Base-by-base conservation (phyloP, 2,888 invertebrate genomes). In the Gonocerus acuteangulatus region DNA sequence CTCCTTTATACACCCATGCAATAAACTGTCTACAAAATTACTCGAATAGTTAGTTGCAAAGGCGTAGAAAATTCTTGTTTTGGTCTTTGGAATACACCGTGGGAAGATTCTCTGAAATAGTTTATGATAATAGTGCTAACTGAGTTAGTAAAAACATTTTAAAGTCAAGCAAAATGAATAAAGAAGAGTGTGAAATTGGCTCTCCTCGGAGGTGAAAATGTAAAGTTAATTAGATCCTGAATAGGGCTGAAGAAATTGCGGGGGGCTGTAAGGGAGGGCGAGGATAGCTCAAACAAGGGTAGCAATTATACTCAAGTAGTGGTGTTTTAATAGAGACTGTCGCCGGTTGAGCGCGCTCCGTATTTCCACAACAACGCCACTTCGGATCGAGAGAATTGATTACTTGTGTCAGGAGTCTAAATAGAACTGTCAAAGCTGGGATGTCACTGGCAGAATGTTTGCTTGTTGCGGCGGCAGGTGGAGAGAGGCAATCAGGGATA, bases 341-440 rank as follows among this genome's bases (percentile, higher is more conserved):
- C 45, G 58, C 32, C 57, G 48, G 44, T 32, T 49, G 21, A 27
- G 48, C 32, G 32, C 36, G 42, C 27, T 4, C 39, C 60, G 39
- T 32, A 63, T 63, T 63, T 49, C 63, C 63, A 63, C 61, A 57
- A 63, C 63, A 63, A 63, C 58, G 56, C 34, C 22, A 56, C 3
- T n/a, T 15, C 39, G 7, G 60, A 60, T 60, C 63, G 44, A 23
- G 22, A 56, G 49, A 62, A 64, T 64, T 64, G 64, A 64, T 64
- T 64, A 64, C 64, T 62, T 60, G 64, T 64, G 64, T 62, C 62
- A 62, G 49, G 23, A 49, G 57, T 13, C 54, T 60, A 64, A 64
- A 64, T 64, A 60, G 64, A 64, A 27, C 64, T 64, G 64, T 64
- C 64, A 64, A 64, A 64, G 59, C 62, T 60, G 7, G 60, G 61